These are phyloP conservation scores for Telmatherina bonti DNA, from an alignment of 2,797 vertebrate species.

Conservation along the genomic window DNA sequence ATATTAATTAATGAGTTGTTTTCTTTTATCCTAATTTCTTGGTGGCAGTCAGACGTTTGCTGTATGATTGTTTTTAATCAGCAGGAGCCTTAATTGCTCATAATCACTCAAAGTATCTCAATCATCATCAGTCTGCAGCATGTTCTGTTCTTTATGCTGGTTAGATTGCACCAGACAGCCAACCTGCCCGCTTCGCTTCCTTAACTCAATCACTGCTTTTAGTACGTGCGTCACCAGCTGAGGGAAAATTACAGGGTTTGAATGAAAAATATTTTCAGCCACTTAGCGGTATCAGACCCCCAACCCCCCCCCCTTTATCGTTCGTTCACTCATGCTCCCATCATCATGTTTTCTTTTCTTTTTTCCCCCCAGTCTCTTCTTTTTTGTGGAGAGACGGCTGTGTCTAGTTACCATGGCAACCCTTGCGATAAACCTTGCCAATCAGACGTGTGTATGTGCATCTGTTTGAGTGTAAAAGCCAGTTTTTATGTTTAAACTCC, in stretches of 20 bases:
- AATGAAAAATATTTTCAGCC: constrained; percentile 54
- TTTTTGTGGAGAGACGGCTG: constrained; percentile 51
- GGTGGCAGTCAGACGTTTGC: constrained; percentile 20
- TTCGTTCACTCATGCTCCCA: constrained; percentile 22
- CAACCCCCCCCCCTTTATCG: neutral
- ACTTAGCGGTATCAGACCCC: constrained; percentile 22
- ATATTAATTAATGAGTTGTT: constrained; percentile 20
- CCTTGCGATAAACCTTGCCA: constrained; percentile 50
- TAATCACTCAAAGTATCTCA: constrained; percentile 49
- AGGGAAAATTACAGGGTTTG: constrained; percentile 49
- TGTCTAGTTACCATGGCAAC: constrained; percentile 72
- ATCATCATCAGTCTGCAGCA: constrained; percentile 34
- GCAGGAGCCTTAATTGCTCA: constrained; percentile 44
- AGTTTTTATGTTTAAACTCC: constrained; percentile 46
- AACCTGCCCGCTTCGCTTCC: constrained; percentile 31
- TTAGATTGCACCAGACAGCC: constrained; percentile 43
- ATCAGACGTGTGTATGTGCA: constrained; percentile 45
- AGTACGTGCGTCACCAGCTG: constrained; percentile 49
- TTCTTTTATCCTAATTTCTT: constrained; percentile 19
- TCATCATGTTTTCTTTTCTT: neutral
- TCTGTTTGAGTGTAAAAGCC: constrained; percentile 21
- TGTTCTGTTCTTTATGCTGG: constrained; percentile 19
- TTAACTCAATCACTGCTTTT: constrained; percentile 56
- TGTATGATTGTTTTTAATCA: constrained; percentile 49
- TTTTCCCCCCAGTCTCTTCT: constrained; percentile 27